Evolutionary conservation across 2,797 vertebrate genomes (phyloP).

Genomic region (Ambastaia sidthimunki): DNA sequence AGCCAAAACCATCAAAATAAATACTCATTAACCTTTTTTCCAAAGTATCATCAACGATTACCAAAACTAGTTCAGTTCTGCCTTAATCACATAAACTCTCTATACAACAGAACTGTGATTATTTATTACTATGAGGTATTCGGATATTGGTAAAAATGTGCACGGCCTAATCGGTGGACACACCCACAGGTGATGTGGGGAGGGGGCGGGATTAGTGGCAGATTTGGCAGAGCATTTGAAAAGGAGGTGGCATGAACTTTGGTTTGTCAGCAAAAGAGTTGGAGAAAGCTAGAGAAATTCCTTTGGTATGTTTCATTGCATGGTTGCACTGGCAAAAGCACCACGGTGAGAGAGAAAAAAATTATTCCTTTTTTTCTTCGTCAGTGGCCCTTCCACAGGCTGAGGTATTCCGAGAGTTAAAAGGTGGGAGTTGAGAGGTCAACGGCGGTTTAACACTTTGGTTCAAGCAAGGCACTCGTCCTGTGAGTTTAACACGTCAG

Average conservation of each 20-base stretch:
- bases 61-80: constrained; percentile 91
- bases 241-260: constrained; percentile 83
- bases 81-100: constrained; percentile 93
- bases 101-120: constrained; percentile 95
- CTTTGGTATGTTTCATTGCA: constrained; percentile 99
- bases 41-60: constrained; percentile 92
- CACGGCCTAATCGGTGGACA: constrained; percentile 88
- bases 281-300: constrained; percentile 81
- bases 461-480: constrained; percentile 99
- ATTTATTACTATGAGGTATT: constrained; percentile 99
- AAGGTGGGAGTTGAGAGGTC: constrained; percentile 93
- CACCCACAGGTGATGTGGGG: constrained; percentile 70
- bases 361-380: constrained; percentile 87
- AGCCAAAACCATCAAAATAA: constrained; percentile 88
- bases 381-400: constrained; percentile 98
- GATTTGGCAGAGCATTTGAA: constrained; percentile 68
- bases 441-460: constrained; percentile 99
- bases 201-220: constrained; percentile 66
- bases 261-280: constrained; percentile 92
- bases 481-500: constrained; percentile 93
- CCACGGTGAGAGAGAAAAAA: constrained; percentile 87
- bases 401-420: constrained; percentile 99
- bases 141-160: constrained; percentile 79
- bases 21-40: constrained; percentile 89
- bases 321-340: constrained; percentile 98